Evolutionary conservation across 2,888 invertebrate genomes (phyloP).

Genomic region (Drosophila subquinaria): DNA sequence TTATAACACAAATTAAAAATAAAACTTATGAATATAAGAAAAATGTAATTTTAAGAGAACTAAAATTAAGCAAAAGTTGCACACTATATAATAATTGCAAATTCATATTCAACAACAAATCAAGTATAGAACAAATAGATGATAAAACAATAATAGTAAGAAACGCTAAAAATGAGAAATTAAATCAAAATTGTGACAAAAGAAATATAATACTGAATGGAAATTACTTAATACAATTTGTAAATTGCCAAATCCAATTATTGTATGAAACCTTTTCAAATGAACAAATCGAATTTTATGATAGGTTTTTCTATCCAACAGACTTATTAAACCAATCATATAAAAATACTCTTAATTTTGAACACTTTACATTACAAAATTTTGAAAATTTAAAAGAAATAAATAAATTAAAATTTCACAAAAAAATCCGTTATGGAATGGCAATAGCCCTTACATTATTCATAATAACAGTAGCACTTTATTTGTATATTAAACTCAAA

Average conservation of each 20-base stretch:
- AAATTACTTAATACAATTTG: not conserved
- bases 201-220: not conserved
- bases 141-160: not conserved
- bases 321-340: constrained; percentile 2
- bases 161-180: too few relatives aligned
- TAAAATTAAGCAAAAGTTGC: not conserved
- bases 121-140: constrained; percentile 1
- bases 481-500: not conserved
- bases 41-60: not conserved
- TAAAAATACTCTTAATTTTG: not conserved
- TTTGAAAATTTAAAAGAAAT: too few relatives aligned
- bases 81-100: not conserved
- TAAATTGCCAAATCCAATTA: not conserved
- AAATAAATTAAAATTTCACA: constrained; percentile 3
- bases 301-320: constrained; percentile 2
- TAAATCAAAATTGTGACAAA: too few relatives aligned
- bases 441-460: not conserved
- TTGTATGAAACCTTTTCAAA: not conserved
- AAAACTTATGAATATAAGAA: too few relatives aligned
- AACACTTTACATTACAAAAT: too few relatives aligned
- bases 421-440: not conserved
- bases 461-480: not conserved
- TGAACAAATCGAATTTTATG: constrained; percentile 3
- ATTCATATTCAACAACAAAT: not conserved
- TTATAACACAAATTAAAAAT: not conserved